A percentile compares a stretch with the other conserved stretches of the same genome.
phyloP scores from a whole-genome alignment of 2,888 invertebrate species.

The Eupithecia tripunctaria region DNA sequence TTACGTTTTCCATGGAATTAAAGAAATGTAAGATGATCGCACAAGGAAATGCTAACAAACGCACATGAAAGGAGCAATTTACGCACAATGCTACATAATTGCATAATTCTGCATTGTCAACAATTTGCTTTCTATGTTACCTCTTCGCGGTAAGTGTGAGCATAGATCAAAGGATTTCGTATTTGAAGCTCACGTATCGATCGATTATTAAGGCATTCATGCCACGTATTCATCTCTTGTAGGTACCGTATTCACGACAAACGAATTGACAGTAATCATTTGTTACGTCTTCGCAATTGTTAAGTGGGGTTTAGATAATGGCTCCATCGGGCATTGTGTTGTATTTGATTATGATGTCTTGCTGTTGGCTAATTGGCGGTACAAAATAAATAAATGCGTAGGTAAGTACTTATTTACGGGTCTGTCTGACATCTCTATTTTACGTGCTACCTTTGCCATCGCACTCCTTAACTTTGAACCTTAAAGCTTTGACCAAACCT shows the following conservation, averaged over 20 bases:
- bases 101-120: slow-evolving; percentile 69
- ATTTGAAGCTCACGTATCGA: slow-evolving; percentile 52
- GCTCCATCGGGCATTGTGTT: slow-evolving; percentile 40
- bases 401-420: slow-evolving; percentile 15
- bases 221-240: slow-evolving; percentile 46
- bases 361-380: slow-evolving; percentile 28
- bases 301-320: slow-evolving; percentile 46
- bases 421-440: slow-evolving; percentile 3
- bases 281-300: slow-evolving; percentile 53
- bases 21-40: slow-evolving; percentile 9
- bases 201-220: slow-evolving; percentile 59
- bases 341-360: slow-evolving; percentile 42
- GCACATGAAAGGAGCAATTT: slow-evolving; percentile 53
- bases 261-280: slow-evolving; percentile 67
- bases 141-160: slow-evolving; percentile 44
- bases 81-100: slow-evolving; percentile 67
- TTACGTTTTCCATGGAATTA: slow-evolving; percentile 7
- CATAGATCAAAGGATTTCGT: slow-evolving; percentile 60
- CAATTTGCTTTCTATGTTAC: slow-evolving; percentile 64
- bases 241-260: slow-evolving; percentile 52
- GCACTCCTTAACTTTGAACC: neutral
- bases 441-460: neutral
- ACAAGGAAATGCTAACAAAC: slow-evolving; percentile 44
- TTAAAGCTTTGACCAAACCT: too few relatives aligned
- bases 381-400: slow-evolving; percentile 6